Base-by-base conservation (phyloP, 1,140 invertebrate genomes). In the Bombus consobrinus region DNA sequence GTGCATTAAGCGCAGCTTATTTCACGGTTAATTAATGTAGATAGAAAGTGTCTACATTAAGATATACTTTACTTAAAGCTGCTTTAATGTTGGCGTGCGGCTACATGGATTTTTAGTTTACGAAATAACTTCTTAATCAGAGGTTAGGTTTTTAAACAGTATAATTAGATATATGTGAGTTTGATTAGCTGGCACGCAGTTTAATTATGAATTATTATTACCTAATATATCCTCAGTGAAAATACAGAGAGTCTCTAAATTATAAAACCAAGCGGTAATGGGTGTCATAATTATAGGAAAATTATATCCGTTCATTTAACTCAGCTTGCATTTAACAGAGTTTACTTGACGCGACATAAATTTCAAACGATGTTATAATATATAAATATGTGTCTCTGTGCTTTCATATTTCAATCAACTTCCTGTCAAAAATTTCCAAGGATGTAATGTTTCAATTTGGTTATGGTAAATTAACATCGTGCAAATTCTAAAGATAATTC, bases 21-120 rank as follows among this genome's bases (percentile, higher is more conserved):
- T 47, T 47, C 66, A 13, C 43, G 25, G 47, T 83, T 78, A 84
- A 84, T 84, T 84, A 83, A 69, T 32, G 37, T 6, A 13, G 81
- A 57, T 57, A 77, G 37, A 32, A 83, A 28, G 43, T 77, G 62
- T 83, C 37, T 59, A 43, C 47, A 59, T 25, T 81, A 43, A 83
- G 77, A 77, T 83, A 57, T 9, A 73, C 2, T 72, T 41, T 41
- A 15, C 13, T 28, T 41, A 18, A 18, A 5, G 13, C 25, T 32
- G 13, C 28, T 15, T 43, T 43, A 13, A 72, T 3, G 10, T 28
- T 13, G 28, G 28, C 12, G 59, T 62, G 12, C 12, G n/a, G 10
- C 0, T 62, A 28, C 10, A n/a, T n/a, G 9, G 28, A n/a, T n/a
- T 62, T n/a, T 62, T n/a, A n/a, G 12, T 62, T 62, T 1, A 62